Evolutionary conservation across 2,797 vertebrate species (phyloP).

Genomic region (Hyperoplus lanceolatus): DNA sequence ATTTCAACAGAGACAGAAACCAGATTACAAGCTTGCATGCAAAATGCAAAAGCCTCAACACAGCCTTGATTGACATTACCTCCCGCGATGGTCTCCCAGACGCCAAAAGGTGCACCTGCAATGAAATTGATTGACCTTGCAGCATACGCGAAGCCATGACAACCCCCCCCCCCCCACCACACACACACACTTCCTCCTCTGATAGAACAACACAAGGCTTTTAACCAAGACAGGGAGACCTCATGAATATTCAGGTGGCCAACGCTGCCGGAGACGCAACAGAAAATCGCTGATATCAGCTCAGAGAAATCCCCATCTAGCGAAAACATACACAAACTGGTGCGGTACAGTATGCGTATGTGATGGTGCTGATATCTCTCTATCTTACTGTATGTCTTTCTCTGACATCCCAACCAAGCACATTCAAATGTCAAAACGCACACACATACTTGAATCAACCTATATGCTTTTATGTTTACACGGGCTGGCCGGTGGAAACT

Average conservation of each 20-base stretch:
- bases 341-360: conserved; percentile 46
- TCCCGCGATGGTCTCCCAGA: not conserved
- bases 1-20: not conserved
- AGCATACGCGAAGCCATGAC: conserved; percentile 9
- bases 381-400: conserved; percentile 24
- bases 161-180: too few relatives aligned
- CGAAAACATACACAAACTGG: conserved; percentile 55
- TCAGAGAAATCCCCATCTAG: conserved; percentile 70
- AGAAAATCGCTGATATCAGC: conserved; percentile 76
- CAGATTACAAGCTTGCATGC: conserved; percentile 5
- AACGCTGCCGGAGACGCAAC: conserved; percentile 55
- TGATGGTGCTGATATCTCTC: conserved; percentile 6
- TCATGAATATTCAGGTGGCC: conserved; percentile 73
- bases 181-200: conserved; percentile 7
- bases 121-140: conserved; percentile 52
- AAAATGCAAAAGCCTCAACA: conserved; percentile 17
- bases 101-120: conserved; percentile 33
- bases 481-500: conserved; percentile 32
- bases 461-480: conserved; percentile 59
- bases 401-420: conserved; percentile 51
- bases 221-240: conserved; percentile 69
- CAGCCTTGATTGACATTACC: conserved; percentile 29
- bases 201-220: conserved; percentile 61
- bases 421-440: conserved; percentile 44
- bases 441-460: conserved; percentile 41